Base-by-base conservation (phyloP, 2,113 vertebrate genomes). In the Rallus limicola region DNA sequence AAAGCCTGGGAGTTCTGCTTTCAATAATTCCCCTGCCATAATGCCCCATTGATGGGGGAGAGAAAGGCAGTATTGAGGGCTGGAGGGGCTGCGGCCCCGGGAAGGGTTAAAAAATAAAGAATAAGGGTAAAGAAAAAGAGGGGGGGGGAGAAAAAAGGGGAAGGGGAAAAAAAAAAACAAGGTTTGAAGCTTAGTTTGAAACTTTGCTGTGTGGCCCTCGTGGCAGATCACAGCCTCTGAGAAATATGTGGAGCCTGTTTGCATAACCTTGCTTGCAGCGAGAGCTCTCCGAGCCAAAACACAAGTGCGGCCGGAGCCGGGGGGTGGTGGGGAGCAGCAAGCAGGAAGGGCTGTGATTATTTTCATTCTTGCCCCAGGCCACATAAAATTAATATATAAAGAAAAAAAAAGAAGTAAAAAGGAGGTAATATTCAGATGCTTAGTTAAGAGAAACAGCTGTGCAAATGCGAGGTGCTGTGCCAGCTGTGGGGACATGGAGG, bases 61-160 rank as follows among this genome's bases (percentile, higher is more conserved):
- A 98, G 97, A 98, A 98, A 98, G 97, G 93, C 96, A 90, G 94
- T 96, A 98, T 98, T 98, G 98, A 98, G 92, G 92, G 77, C 86
- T 88, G 71, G 42, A 60, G 86, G 86, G 92, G 88, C 92, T 94
- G 62, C 5, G 6, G 91, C 84, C 90, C 58, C 2, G 0, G 19
- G 72, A 98, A 98, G 98, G 95, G 98, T 98, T 98, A 95, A 98
- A 98, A 96, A 86, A 88, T 86, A 95, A 91, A 95, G 82, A 71
- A 89, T 84, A 56, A 36, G 21, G 63, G 16, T 17, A 17, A 44
- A 44, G 79, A 68, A 89, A 86, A 56, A 36, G n/a, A n/a, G n/a
- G n/a, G 21, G 63, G 16, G 55, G 21, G 93, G 52, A 24, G n/a
- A 50, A 38, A 52, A 60, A 53, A 55, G 26, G 9, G 36, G 36